Evolutionary conservation across 2,113 vertebrate genomes (phyloP), one percentile per base, ranked within the genome.

Genomic region (Nibea albiflora): DNA sequence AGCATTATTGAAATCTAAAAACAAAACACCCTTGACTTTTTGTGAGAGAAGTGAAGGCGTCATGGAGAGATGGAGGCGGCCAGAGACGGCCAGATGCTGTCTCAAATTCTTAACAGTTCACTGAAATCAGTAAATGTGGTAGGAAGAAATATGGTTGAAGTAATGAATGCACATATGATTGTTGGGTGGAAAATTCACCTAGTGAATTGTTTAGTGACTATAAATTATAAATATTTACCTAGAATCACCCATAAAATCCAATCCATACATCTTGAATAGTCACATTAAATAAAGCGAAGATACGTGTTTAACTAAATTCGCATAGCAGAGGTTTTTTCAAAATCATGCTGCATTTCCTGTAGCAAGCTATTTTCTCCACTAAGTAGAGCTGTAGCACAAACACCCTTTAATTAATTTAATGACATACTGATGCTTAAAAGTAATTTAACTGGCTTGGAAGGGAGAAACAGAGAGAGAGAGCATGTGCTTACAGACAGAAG

Each of bases 1-100:
- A 74, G 77, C 68, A 67, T 88, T 76, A 82, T 63, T 79, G 57
- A 49, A 85, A 64, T 75, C 57, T 62, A 78, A 86, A 83, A 89
- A 87, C 68, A 78, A 56, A 74, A 87, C 54, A 84, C n/a, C 73
- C 54, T 69, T 66, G 65, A 83, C 73, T 72, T 67, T 83, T 79
- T 76, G 65, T 22, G 72, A 60, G 46, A 52, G 62, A 61, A 22
- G 53, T 2, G 0, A 66, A 64, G 47, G 28, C 52, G 56, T 6
- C 11, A 4, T 7, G 17, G 78, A 54, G 46, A 24, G 39, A 78
- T 42, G 17, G 68, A 79, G 58, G 57, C 44, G 53, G 16, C n/a
- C n/a, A 72, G 16, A 56, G 20, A 70, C 16, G 47, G 66, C 11
- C 7, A 3, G 39, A 57, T 47, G 53, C 20, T 39, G 24, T 49